These are phyloP conservation scores for Mizuhopecten yessoensis DNA, from an alignment of 1,140 invertebrate genomes.

Conservation along the genomic window DNA sequence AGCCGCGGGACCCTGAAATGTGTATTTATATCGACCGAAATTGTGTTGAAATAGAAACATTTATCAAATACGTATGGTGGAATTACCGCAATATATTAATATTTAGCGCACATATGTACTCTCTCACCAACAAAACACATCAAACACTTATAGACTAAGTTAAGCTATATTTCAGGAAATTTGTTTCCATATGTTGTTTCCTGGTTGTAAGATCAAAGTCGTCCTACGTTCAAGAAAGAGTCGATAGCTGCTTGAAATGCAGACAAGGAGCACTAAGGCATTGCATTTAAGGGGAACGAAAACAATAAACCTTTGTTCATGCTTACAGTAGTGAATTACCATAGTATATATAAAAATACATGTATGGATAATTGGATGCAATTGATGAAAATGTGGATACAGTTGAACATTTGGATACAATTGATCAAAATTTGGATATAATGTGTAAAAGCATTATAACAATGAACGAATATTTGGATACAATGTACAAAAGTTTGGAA, in stretches of 20 bases:
- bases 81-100: neutral
- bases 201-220: neutral
- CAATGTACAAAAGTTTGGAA: too few species aligned
- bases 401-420: too few species aligned
- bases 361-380: too few species aligned
- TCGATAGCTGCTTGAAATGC: neutral
- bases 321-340: too few species aligned
- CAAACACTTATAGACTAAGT: neutral
- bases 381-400: too few species aligned
- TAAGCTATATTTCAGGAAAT: neutral
- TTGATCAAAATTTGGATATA: too few species aligned
- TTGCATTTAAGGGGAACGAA: too few species aligned
- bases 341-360: too few species aligned
- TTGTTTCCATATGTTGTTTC: neutral
- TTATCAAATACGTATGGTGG: neutral
- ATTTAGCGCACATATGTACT: neutral
- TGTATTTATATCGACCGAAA: neutral
- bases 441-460: too few species aligned
- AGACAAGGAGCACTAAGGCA: neutral
- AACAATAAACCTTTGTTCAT: too few species aligned
- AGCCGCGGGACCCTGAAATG: neutral
- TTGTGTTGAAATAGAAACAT: neutral
- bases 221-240: neutral
- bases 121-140: neutral
- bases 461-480: too few species aligned